Evolutionary conservation across 1,140 invertebrate genomes (phyloP), one percentile per base, ranked within the genome.

Genomic region (Polypedilum vanderplanki): DNA sequence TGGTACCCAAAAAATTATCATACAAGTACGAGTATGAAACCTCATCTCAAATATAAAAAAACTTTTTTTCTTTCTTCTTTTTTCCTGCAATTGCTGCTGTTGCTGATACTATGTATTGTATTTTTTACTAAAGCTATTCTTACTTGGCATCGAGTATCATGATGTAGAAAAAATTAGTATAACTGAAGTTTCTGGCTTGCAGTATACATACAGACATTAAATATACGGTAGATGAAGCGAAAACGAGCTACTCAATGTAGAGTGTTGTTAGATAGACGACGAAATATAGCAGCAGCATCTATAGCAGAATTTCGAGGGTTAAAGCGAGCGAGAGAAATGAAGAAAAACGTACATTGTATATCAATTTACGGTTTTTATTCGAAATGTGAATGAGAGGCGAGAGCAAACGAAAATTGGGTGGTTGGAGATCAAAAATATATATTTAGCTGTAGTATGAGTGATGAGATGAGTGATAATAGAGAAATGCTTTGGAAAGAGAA

Each of bases 361-460:
- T 70, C 65, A 70, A 70, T 70, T 70, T 70, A 70, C 7, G 65
- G 65, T 8, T 57, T 57, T 57, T 15, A n/a, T 57, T 57, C 12
- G 46, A 57, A 57, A 57, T 57, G 24, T 33, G 24, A 33, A 33
- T 33, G 24, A 33, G 24, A 33, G 24, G 24, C 24, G 24, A 33
- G 24, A 33, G 24, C 24, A 33, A 33, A 33, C 24, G 24, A 33
- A 5, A 33, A 33, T n/a, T 33, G 24, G 24, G 24, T 33, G 24
- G 24, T 33, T 33, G 24, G 24, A 1, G 24, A n/a, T 33, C 2
- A 33, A 33, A 33, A n/a, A n/a, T n/a, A n/a, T n/a, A 5, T 33
- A 33, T 33, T 33, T 33, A 33, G 1, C n/a, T n/a, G 15, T 57
- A 12, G 46, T 57, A n/a, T 57, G 46, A 57, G n/a, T 57, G 46